Conservation (phyloP, 2,888 invertebrate genomes). For the Colletes collaris region DNA sequence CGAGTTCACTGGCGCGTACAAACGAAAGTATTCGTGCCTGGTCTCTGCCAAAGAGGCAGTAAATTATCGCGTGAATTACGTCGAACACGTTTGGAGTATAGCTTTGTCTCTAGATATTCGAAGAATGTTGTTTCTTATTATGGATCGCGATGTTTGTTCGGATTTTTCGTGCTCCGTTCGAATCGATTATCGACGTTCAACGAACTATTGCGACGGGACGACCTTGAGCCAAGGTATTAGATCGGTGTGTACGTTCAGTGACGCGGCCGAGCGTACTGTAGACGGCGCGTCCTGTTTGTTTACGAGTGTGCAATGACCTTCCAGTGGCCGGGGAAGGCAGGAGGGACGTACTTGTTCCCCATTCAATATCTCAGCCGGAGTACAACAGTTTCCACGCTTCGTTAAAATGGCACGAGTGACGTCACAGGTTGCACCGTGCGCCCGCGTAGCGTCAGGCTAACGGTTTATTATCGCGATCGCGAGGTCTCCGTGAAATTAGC, state of each 20-base stretch:
- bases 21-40: neutral
- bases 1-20: conserved; percentile 14
- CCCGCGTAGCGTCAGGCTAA: conserved; percentile 12
- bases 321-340: conserved; percentile 53
- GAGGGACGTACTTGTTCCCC: conserved; percentile 63
- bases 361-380: conserved; percentile 66
- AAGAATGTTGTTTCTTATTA: too few species aligned
- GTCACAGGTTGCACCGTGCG: conserved; percentile 31
- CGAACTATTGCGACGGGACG: conserved; percentile 54
- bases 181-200: conserved; percentile 58
- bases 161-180: conserved; percentile 38
- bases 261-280: conserved; percentile 64
- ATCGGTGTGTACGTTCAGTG: conserved; percentile 68
- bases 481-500: conserved; percentile 9
- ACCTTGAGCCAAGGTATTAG: conserved; percentile 63
- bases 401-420: conserved; percentile 52
- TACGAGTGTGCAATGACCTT: conserved; percentile 72
- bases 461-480: conserved; percentile 16
- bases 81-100: too few species aligned
- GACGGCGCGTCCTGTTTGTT: conserved; percentile 69
- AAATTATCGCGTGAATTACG: too few species aligned
- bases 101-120: neutral
- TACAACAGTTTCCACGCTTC: conserved; percentile 61
- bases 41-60: too few species aligned
- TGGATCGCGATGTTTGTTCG: neutral